phyloP scores from a whole-genome alignment of 2,888 invertebrate species.

The Papilio elwesi region DNA sequence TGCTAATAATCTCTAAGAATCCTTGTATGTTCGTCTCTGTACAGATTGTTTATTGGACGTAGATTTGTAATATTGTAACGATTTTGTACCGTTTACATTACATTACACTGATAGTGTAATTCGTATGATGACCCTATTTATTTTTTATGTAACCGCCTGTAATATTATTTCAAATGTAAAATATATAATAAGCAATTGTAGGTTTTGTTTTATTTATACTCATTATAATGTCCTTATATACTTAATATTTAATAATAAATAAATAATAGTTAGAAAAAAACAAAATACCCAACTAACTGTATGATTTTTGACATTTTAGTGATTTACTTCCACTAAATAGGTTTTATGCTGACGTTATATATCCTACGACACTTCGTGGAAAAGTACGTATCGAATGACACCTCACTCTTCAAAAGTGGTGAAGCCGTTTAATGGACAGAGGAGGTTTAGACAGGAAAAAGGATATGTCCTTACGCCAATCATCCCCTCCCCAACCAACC shows the following conservation, averaged over 20 bases:
- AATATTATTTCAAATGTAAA: conserved; percentile 81
- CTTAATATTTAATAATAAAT: not conserved
- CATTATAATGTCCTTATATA: not conserved
- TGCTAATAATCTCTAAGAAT: conserved; percentile 26
- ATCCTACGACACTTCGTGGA: too few species aligned
- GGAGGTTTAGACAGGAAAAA: too few species aligned
- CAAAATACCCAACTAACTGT: too few species aligned
- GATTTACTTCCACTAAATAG: too few species aligned
- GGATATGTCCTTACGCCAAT: too few species aligned
- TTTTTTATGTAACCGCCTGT: conserved; percentile 83
- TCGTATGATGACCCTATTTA: conserved; percentile 71
- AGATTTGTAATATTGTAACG: conserved; percentile 48
- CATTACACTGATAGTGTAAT: conserved; percentile 64
- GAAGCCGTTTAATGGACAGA: too few species aligned
- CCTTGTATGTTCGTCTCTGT: conserved; percentile 44
- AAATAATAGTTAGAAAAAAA: not conserved
- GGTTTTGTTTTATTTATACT: conserved; percentile 52
- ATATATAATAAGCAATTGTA: conserved; percentile 79
- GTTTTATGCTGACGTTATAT: too few species aligned
- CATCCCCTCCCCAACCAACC: too few species aligned
- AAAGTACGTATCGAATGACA: too few species aligned
- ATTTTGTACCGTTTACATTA: conserved; percentile 51
- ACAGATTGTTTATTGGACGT: conserved; percentile 49
- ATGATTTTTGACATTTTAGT: too few species aligned
- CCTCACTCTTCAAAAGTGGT: too few species aligned